Conservation (phyloP, 2,797 vertebrate species). For the Sparidentex hasta region DNA sequence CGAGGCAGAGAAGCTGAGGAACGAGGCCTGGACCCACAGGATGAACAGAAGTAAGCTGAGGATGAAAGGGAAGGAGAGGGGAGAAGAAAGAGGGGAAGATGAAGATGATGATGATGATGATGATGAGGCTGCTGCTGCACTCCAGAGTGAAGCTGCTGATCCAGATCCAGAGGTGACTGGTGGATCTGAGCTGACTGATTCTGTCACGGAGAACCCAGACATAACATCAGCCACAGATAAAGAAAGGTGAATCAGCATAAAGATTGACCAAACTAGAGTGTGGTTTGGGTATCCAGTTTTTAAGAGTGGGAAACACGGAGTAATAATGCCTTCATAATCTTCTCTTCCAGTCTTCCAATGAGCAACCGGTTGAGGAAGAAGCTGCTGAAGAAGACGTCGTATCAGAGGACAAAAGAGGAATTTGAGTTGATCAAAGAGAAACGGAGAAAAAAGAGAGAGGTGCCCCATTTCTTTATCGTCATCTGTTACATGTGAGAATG, state of each 20-base stretch:
- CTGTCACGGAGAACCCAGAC: conserved; percentile 39
- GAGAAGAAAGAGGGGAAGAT: not conserved
- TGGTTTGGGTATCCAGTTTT: too few relatives aligned
- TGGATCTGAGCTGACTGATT: conserved; percentile 32
- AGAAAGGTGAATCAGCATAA: conserved; percentile 42
- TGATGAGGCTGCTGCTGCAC: not conserved
- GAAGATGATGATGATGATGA: not conserved
- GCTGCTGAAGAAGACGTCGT: conserved; percentile 89
- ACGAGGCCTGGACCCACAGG: conserved; percentile 74
- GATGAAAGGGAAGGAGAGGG: conserved; percentile 18
- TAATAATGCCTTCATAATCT: not conserved
- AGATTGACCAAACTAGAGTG: too few relatives aligned
- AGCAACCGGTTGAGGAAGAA: conserved; percentile 83
- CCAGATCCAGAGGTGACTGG: conserved; percentile 30
- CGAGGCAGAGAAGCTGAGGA: conserved; percentile 88
- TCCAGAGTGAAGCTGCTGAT: conserved; percentile 17
- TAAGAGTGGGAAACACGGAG: not conserved
- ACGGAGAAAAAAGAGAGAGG: conserved; percentile 89
- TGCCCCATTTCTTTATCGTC: conserved; percentile 61
- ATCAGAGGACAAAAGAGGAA: conserved; percentile 93
- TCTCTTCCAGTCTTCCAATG: conserved; percentile 71
- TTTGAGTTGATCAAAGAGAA: conserved; percentile 88
- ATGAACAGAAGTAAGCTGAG: conserved; percentile 76
- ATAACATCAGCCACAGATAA: conserved; percentile 14
- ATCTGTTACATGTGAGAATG: not conserved